A percentile compares a stretch with the other conserved stretches of the same genome.
phyloP scores from a whole-genome alignment of 1,140 invertebrate genomes.

The Leptestheria dahalacensis region DNA sequence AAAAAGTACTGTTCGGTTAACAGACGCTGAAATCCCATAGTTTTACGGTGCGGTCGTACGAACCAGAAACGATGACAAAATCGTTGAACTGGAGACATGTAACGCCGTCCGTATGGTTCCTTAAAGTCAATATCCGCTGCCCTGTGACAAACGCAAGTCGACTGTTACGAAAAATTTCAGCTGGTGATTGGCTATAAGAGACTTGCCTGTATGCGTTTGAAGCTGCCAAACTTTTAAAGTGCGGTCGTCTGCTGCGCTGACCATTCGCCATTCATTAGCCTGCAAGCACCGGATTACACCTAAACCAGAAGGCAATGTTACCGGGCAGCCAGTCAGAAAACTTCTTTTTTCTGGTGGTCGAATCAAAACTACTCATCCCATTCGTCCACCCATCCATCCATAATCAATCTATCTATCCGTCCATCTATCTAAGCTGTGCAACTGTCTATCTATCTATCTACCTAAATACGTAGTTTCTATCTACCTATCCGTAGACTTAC shows the following conservation, averaged over 20 bases:
- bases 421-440: no score
- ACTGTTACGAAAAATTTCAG: not conserved
- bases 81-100: slow-evolving; percentile 40
- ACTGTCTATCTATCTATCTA: no score
- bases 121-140: slow-evolving; percentile 33
- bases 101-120: slow-evolving; percentile 38
- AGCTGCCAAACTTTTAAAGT: slow-evolving; percentile 33
- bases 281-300: slow-evolving; percentile 33
- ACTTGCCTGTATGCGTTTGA: slow-evolving; percentile 5
- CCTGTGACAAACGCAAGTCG: slow-evolving; percentile 22
- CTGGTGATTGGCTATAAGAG: no score
- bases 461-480: no score
- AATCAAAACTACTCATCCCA: no score
- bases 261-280: slow-evolving; percentile 35
- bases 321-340: no score
- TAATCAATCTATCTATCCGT: no score
- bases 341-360: no score
- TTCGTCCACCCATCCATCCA: no score
- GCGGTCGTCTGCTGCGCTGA: slow-evolving; percentile 39
- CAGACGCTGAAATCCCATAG: slow-evolving; percentile 40
- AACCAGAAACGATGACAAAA: slow-evolving; percentile 37
- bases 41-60: slow-evolving; percentile 39
- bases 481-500: no score
- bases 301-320: no score
- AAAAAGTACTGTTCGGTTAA: slow-evolving; percentile 20